Base-by-base conservation (phyloP, 2,113 vertebrate genomes). In the Oenanthe melanoleuca region DNA sequence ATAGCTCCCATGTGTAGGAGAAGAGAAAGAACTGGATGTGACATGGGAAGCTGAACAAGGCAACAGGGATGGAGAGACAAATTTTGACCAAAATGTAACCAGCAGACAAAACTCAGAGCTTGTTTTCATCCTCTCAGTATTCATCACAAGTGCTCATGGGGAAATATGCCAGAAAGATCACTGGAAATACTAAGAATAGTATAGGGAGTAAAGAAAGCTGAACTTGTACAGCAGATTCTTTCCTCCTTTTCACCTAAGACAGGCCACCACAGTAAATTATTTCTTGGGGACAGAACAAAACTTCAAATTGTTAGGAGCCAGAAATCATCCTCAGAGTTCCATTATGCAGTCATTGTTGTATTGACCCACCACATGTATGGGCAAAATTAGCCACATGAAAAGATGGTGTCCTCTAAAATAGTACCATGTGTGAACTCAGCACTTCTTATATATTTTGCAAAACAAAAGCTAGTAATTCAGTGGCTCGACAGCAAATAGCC, bases 21-120 rank as follows among this genome's bases (percentile, higher is more conserved):
- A 13, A 14, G 24, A 79, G 12, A 80, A 83, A 72, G 14, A 21
- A 22, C 19, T 53, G 26, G 17, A 49, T 0, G 0, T 8, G 16
- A 29, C 49, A 34, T 7, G 11, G 55, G 40, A 91, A 80, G 20
- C 29, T 52, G 57, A 88, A 52, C 26, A 69, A 61, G 55, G 9
- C 45, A 92, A 85, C 34, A n/a, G 28, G 33, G 10, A 31, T 24
- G 21, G n/a, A 83, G 24, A 70, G 28, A 49, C 8, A 3, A 65
- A 64, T 84, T 93, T 73, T 74, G 19, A 28, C 26, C 60, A 31
- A 80, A 93, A 84, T 33, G 9, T 21, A 63, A 52, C 31, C 13
- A 56, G 37, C 34, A 89, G 60, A 56, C 12, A 69, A 77, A 84
- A 77, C 18, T 61, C 26, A 17, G 57, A 23, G 21, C 44, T 38